phyloP scores from a whole-genome alignment of 2,113 vertebrate species.

The Perca fluviatilis region DNA sequence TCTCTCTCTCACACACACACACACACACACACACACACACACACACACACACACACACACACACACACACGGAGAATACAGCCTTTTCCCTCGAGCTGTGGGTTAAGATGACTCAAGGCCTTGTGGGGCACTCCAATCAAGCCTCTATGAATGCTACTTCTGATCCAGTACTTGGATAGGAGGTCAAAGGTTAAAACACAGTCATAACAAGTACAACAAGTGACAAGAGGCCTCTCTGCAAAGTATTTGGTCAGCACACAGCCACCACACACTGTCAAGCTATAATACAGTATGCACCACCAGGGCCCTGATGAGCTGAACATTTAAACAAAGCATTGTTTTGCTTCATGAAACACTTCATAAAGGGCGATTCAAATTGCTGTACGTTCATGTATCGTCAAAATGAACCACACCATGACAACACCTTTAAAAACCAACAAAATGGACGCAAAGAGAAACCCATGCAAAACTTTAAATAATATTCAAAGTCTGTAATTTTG shows the following conservation, averaged over 20 bases:
- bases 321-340: conserved; percentile 30
- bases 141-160: conserved; percentile 67
- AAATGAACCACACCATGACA: conserved; percentile 27
- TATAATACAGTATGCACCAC: conserved; percentile 33
- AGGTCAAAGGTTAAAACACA: conserved; percentile 73
- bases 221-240: conserved; percentile 58
- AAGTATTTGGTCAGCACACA: conserved; percentile 58
- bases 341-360: conserved; percentile 29
- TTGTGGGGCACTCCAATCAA: conserved; percentile 66
- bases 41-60: neutral
- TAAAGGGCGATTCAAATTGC: conserved; percentile 8
- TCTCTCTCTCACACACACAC: too few relatives aligned
- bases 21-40: too few relatives aligned
- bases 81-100: conserved; percentile 63
- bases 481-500: neutral
- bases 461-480: conserved; percentile 13
- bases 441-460: conserved; percentile 39
- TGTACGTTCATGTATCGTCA: conserved; percentile 9
- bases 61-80: conserved; percentile 52
- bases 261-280: conserved; percentile 56
- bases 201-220: conserved; percentile 67
- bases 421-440: conserved; percentile 36
- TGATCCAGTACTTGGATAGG: conserved; percentile 70
- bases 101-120: conserved; percentile 76
- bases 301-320: conserved; percentile 30